phyloP scores from a whole-genome alignment of 2,797 vertebrate species.

The Gorsachius magnificus region DNA sequence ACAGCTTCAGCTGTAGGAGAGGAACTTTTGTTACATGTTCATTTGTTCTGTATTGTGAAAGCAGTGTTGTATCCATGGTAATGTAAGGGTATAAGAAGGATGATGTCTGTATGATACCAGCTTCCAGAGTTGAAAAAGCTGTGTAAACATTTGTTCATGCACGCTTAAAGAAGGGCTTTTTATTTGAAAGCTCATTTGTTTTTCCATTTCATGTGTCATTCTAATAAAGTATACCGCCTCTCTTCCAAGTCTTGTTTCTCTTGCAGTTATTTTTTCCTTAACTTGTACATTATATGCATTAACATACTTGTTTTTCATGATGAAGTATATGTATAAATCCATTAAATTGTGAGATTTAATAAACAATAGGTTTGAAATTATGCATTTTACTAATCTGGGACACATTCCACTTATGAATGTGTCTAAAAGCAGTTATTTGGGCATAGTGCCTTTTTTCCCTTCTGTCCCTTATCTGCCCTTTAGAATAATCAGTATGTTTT shows the following conservation, averaged over 20 bases:
- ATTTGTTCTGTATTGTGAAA: neutral
- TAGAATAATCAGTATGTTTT: neutral
- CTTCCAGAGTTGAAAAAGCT: neutral
- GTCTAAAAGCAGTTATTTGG: neutral
- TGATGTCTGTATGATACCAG: neutral
- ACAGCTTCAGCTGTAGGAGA: neutral
- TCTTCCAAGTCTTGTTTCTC: neutral
- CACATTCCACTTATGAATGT: neutral
- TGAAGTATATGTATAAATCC: neutral
- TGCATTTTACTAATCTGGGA: neutral
- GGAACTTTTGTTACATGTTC: neutral
- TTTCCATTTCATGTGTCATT: neutral
- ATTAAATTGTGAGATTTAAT: neutral
- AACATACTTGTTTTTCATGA: neutral
- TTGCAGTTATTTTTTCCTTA: neutral
- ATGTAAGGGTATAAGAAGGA: neutral
- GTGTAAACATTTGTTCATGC: neutral
- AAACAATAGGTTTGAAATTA: neutral
- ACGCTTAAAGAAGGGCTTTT: neutral
- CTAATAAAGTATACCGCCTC: neutral
- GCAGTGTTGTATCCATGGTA: neutral
- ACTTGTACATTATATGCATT: neutral
- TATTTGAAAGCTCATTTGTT: neutral
- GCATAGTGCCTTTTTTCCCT: neutral
- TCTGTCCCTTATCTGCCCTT: constrained; percentile 4